Conservation (phyloP, 2,113 vertebrate genomes). For the Bostrychus sinensis region DNA sequence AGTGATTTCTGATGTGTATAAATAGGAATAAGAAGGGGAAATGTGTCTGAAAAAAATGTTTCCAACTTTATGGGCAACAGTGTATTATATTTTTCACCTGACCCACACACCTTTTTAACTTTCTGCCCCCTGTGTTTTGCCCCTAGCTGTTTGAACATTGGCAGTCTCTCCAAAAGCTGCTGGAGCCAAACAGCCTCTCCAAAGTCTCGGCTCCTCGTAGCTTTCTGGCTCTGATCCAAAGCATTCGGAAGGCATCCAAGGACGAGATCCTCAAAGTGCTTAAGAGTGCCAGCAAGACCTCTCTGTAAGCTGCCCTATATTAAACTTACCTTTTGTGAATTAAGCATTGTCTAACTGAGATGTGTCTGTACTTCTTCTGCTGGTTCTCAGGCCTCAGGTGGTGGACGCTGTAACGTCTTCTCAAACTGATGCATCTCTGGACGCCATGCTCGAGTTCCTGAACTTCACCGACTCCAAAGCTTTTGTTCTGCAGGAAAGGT, state of each 20-base stretch:
- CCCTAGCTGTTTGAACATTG: conserved; percentile 86
- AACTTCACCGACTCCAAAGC: conserved; percentile 89
- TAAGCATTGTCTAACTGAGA: not conserved
- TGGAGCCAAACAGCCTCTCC: conserved; percentile 88
- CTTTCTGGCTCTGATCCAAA: conserved; percentile 91
- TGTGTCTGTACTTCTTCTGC: not conserved
- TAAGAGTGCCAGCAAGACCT: conserved; percentile 83
- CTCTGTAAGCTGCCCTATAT: conserved; percentile 82
- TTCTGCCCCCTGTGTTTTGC: conserved; percentile 24
- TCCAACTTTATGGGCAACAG: too few relatives aligned
- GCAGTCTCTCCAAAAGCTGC: conserved; percentile 79
- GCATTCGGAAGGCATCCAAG: conserved; percentile 86
- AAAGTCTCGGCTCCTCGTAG: conserved; percentile 83
- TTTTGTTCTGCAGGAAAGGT: conserved; percentile 88
- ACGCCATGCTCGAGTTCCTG: conserved; percentile 89
- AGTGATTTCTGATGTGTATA: too few relatives aligned
- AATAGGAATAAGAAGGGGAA: too few relatives aligned
- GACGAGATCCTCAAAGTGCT: conserved; percentile 89
- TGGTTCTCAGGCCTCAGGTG: conserved; percentile 86
- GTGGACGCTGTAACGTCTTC: conserved; percentile 92
- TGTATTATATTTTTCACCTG: too few relatives aligned
- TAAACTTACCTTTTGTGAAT: conserved; percentile 5
- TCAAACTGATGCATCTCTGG: conserved; percentile 88
- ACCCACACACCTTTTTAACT: too few relatives aligned
- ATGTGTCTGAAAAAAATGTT: too few relatives aligned